Percentiles rank a stretch among this genome's conserved stretches.
These are phyloP conservation scores for Dioctria rufipes DNA, from an alignment of 2,888 invertebrate genomes.

Conservation along the genomic window DNA sequence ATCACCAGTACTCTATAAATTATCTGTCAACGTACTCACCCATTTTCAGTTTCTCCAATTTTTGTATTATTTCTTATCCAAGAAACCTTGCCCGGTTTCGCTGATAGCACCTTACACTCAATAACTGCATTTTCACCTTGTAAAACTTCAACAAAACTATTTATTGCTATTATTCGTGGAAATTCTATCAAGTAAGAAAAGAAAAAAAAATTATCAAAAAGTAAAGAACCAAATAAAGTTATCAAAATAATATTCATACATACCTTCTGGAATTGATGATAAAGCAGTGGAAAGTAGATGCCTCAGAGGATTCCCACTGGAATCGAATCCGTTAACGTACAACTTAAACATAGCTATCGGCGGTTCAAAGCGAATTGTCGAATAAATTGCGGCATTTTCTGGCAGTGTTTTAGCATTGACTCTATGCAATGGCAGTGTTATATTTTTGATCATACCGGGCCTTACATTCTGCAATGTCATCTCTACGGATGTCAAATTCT, in stretches of 20 bases:
- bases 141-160: conserved; percentile 65
- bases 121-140: conserved; percentile 72
- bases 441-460: conserved; percentile 62
- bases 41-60: not conserved
- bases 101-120: conserved; percentile 76
- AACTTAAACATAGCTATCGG: conserved; percentile 78
- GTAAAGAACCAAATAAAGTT: not conserved
- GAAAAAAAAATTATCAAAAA: conserved; percentile 11
- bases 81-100: conserved; percentile 73
- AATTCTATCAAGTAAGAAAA: conserved; percentile 69
- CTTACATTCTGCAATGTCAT: conserved; percentile 58
- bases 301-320: conserved; percentile 75
- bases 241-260: not conserved
- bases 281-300: conserved; percentile 79
- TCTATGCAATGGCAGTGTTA: conserved; percentile 59
- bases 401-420: conserved; percentile 59
- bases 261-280: conserved; percentile 66
- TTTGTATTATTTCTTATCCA: conserved; percentile 55
- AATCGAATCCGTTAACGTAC: conserved; percentile 77
- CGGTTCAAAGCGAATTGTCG: conserved; percentile 76
- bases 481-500: conserved; percentile 64
- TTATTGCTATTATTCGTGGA: conserved; percentile 73
- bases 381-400: conserved; percentile 68
- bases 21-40: not conserved
- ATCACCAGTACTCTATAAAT: too few relatives aligned